phyloP scores from a whole-genome alignment of 2,888 invertebrate species.

The Lomographa bimaculata region DNA sequence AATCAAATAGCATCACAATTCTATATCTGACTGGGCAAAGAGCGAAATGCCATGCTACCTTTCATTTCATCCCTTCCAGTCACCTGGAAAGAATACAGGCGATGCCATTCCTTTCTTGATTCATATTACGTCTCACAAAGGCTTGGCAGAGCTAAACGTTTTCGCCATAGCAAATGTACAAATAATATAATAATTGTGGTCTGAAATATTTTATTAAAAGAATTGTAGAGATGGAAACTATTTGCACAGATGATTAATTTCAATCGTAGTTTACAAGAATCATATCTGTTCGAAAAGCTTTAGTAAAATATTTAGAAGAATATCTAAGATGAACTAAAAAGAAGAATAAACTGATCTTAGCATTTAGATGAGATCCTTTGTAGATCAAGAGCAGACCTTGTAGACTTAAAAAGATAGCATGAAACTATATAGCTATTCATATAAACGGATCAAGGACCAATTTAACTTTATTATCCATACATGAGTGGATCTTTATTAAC shows the following conservation, averaged over 20 bases:
- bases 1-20: conserved; percentile 38
- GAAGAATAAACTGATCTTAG: too few species aligned
- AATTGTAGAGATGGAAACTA: too few species aligned
- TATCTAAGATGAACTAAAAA: too few species aligned
- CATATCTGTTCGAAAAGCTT: too few species aligned
- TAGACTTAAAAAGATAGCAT: neutral
- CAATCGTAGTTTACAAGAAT: too few species aligned
- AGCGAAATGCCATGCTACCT: conserved; percentile 36
- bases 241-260: too few species aligned
- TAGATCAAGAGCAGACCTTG: too few species aligned
- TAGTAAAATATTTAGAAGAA: too few species aligned
- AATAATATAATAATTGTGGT: too few species aligned
- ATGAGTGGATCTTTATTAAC: neutral
- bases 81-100: conserved; percentile 41
- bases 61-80: conserved; percentile 38
- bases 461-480: conserved; percentile 1
- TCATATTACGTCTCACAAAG: conserved; percentile 32
- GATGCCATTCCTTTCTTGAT: conserved; percentile 38
- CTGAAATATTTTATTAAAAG: too few species aligned
- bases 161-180: conserved; percentile 36
- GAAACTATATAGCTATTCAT: too few species aligned
- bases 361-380: too few species aligned
- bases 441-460: conserved; percentile 2
- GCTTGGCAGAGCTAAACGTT: conserved; percentile 32
- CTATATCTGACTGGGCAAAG: conserved; percentile 40